Evolutionary conservation across 2,888 invertebrate species (phyloP).

Genomic region (Cantharis nigra): DNA sequence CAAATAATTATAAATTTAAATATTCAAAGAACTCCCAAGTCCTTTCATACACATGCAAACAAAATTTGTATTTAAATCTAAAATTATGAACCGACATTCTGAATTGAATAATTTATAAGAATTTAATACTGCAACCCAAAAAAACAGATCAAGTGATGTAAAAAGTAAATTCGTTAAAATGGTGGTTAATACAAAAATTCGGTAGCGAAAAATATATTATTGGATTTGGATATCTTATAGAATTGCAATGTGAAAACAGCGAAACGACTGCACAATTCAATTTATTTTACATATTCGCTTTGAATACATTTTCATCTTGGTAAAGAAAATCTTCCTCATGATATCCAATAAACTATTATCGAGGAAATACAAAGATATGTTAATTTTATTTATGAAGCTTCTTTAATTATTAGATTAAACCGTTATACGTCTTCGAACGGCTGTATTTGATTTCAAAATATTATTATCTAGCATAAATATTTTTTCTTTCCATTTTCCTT

Average conservation of each 20-base stretch:
- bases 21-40: background rate
- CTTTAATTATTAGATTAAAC: background rate
- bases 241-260: constrained; percentile 25
- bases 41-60: constrained; percentile 11
- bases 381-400: background rate
- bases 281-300: constrained; percentile 22
- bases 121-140: constrained; percentile 25
- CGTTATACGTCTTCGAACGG: background rate
- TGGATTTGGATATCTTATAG: constrained; percentile 27
- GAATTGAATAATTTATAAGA: constrained; percentile 28
- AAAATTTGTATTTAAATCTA: constrained; percentile 17
- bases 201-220: constrained; percentile 19
- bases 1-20: background rate
- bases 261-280: constrained; percentile 16
- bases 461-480: background rate
- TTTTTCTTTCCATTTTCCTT: background rate
- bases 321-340: background rate
- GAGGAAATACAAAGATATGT: background rate
- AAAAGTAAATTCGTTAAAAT: constrained; percentile 20
- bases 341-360: background rate
- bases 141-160: constrained; percentile 17
- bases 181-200: constrained; percentile 23
- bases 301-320: background rate
- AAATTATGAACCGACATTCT: constrained; percentile 17
- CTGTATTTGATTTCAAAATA: too few relatives aligned